phyloP scores from a whole-genome alignment of 2,113 vertebrate genomes.

The Choloepus hoffmanni region DNA sequence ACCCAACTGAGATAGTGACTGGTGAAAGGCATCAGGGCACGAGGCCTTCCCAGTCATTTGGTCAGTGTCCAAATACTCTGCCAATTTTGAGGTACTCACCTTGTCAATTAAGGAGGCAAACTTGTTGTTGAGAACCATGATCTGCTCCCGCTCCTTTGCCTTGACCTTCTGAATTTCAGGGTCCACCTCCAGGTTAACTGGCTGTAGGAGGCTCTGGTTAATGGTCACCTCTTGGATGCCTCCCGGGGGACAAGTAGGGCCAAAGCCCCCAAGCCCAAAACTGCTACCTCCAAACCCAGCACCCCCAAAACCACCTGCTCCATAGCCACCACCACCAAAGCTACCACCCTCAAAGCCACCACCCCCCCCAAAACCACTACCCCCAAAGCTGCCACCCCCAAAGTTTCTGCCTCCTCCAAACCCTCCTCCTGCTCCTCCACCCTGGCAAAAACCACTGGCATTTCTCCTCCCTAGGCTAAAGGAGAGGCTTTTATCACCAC shows the following conservation, averaged over 20 bases:
- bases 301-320: slow-evolving; percentile 63
- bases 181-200: slow-evolving; percentile 79
- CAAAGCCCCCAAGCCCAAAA: slow-evolving; percentile 65
- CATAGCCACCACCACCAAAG: slow-evolving; percentile 45
- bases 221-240: slow-evolving; percentile 76
- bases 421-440: background rate
- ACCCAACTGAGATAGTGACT: background rate
- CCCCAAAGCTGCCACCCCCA: background rate
- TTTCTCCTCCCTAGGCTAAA: slow-evolving; percentile 26
- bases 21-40: background rate
- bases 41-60: background rate
- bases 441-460: slow-evolving; percentile 57
- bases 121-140: slow-evolving; percentile 92
- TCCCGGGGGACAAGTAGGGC: slow-evolving; percentile 58
- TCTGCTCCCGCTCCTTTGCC: slow-evolving; percentile 88
- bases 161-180: slow-evolving; percentile 84
- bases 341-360: background rate
- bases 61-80: background rate
- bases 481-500: slow-evolving; percentile 43
- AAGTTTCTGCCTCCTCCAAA: slow-evolving; percentile 3
- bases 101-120: slow-evolving; percentile 90
- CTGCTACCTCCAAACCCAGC: slow-evolving; percentile 46
- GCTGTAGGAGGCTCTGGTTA: slow-evolving; percentile 81
- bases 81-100: slow-evolving; percentile 83
- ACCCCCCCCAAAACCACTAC: slow-evolving; percentile 8